These are phyloP conservation scores for Cyprinodon tularosa DNA, from an alignment of 2,113 vertebrate genomes.

Conservation along the genomic window DNA sequence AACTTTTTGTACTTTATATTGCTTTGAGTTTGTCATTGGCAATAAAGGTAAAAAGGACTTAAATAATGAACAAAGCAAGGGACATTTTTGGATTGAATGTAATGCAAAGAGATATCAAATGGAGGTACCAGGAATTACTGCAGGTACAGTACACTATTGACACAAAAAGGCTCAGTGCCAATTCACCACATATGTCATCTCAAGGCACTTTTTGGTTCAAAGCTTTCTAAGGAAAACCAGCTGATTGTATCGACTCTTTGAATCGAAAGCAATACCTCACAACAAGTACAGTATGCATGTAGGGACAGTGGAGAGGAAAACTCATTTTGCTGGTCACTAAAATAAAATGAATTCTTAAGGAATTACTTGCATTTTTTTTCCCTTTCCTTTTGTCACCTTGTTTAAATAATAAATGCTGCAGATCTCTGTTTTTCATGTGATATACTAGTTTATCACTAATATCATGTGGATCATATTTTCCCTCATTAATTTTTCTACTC, in stretches of 20 bases:
- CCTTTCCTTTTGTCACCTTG: no score
- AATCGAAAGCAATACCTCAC: no score
- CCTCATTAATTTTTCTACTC: conserved; percentile 11
- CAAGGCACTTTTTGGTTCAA: no score
- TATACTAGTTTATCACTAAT: not conserved
- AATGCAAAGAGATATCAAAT: not conserved
- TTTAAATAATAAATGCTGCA: not conserved
- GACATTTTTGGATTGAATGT: not conserved
- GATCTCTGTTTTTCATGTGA: not conserved
- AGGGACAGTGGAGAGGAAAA: no score
- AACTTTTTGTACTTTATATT: not conserved
- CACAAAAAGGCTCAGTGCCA: no score
- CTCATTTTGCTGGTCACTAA: not conserved
- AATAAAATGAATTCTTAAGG: not conserved
- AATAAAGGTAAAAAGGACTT: not conserved
- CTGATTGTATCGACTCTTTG: no score
- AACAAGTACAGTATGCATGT: no score
- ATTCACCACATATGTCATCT: no score
- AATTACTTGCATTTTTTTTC: not conserved
- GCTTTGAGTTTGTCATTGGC: not conserved
- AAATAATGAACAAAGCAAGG: not conserved
- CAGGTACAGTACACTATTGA: no score
- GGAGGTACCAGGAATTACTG: no score
- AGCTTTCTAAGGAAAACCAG: no score
- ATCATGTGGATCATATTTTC: not conserved